Evolutionary conservation across 2,888 invertebrate genomes (phyloP).

Genomic region (Caradrina kadenii): DNA sequence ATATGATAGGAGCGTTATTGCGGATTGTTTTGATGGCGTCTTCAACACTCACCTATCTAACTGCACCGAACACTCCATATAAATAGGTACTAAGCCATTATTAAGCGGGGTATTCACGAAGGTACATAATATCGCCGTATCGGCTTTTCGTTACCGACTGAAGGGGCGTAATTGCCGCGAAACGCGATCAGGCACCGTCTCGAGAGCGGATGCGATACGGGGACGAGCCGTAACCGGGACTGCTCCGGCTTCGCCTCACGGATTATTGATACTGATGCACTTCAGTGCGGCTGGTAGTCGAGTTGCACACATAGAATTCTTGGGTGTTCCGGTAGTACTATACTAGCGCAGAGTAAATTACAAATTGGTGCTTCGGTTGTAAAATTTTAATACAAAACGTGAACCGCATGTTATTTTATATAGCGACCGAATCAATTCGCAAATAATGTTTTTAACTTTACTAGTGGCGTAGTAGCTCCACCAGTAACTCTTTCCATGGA

Average conservation of each 20-base stretch:
- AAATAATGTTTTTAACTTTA: too few relatives aligned
- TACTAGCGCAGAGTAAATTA: too few relatives aligned
- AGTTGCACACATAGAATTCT: too few relatives aligned
- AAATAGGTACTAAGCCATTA: conserved; percentile 13
- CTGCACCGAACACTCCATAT: conserved; percentile 4
- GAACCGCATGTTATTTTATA: too few relatives aligned
- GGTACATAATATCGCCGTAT: conserved; percentile 53
- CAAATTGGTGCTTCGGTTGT: too few relatives aligned
- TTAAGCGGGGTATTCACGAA: conserved; percentile 18
- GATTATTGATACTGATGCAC: conserved; percentile 46
- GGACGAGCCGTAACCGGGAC: conserved; percentile 39
- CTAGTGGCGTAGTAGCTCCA: too few relatives aligned
- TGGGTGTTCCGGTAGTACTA: too few relatives aligned
- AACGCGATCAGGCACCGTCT: conserved; percentile 66
- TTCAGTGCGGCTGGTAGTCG: not conserved
- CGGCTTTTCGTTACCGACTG: conserved; percentile 61
- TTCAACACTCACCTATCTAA: not conserved
- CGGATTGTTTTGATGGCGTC: not conserved
- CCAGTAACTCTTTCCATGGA: too few relatives aligned
- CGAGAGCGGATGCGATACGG: conserved; percentile 45
- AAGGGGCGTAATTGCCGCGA: conserved; percentile 74
- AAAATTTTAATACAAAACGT: too few relatives aligned
- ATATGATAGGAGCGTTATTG: not conserved
- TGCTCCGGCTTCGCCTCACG: conserved; percentile 26
- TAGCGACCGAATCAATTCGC: too few relatives aligned